A percentile compares a stretch with the other conserved stretches of the same genome.
Evolutionary conservation across 2,797 vertebrate genomes (phyloP).

Genomic region (Sebastes variabilis): DNA sequence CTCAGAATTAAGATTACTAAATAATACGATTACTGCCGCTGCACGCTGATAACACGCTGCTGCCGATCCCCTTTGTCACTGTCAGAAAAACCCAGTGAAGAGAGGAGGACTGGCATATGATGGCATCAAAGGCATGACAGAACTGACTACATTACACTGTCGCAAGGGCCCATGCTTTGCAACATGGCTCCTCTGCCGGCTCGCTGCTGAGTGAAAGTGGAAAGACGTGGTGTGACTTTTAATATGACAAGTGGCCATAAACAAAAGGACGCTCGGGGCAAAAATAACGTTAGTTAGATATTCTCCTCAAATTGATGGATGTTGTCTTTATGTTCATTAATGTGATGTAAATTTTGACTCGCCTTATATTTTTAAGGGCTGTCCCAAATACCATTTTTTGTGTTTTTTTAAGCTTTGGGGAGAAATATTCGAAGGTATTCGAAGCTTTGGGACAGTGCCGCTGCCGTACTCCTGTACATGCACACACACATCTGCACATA

Average conservation of each 20-base stretch:
- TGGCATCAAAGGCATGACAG: conserved; percentile 67
- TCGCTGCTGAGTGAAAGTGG: background rate
- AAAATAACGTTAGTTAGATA: background rate
- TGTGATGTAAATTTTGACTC: conserved; percentile 3
- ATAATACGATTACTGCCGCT: conserved; percentile 82
- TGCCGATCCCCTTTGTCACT: conserved; percentile 69
- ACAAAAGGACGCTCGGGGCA: background rate
- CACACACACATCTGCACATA: no score
- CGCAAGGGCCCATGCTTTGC: conserved; percentile 33
- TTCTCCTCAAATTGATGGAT: conserved; percentile 2
- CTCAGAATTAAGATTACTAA: conserved; percentile 81
- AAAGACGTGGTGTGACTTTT: conserved; percentile 25
- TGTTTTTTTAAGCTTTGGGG: background rate
- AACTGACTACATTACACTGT: conserved; percentile 42
- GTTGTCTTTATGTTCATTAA: conserved; percentile 1
- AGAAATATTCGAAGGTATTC: no score
- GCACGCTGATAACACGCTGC: conserved; percentile 73
- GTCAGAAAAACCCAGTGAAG: conserved; percentile 59
- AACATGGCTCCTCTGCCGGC: conserved; percentile 29
- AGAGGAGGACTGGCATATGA: conserved; percentile 58
- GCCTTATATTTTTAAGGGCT: conserved; percentile 1
- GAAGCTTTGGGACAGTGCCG: no score
- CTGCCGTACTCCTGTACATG: no score
- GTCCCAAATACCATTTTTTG: no score
- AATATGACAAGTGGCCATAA: conserved; percentile 19